phyloP scores from a whole-genome alignment of 2,797 vertebrate species.

The Acanthiza pusilla region DNA sequence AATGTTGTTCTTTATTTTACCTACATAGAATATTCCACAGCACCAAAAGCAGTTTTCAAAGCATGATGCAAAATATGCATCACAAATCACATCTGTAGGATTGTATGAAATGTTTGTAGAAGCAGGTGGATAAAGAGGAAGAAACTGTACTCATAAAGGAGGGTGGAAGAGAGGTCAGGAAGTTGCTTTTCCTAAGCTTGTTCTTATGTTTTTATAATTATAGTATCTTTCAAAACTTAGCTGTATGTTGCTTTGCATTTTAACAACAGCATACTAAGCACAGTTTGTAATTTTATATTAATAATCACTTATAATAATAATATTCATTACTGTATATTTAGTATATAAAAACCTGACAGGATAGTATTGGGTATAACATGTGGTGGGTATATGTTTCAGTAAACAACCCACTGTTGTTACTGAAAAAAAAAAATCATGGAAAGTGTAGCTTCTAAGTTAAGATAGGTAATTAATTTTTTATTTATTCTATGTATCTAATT shows the following conservation, averaged over 20 bases:
- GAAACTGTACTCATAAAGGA: not conserved
- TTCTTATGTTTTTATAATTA: not conserved
- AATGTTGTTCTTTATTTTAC: not conserved
- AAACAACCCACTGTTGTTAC: not conserved
- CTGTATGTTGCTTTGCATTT: not conserved
- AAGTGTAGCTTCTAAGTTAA: not conserved
- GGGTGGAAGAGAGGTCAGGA: not conserved
- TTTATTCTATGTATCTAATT: not conserved
- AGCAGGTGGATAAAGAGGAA: not conserved
- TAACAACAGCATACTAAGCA: not conserved
- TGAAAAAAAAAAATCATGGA: not conserved
- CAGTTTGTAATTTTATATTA: not conserved
- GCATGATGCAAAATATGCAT: not conserved
- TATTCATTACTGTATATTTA: not conserved
- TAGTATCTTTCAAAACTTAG: not conserved
- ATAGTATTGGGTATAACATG: not conserved
- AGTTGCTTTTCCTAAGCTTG: not conserved
- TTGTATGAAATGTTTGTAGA: not conserved
- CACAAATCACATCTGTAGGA: not conserved
- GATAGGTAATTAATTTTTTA: not conserved
- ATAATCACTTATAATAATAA: not conserved
- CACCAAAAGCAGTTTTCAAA: not conserved
- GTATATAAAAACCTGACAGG: not conserved
- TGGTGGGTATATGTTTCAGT: not conserved
- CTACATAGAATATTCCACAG: not conserved